Percentiles rank a stretch among this genome's conserved stretches.
phyloP scores from a whole-genome alignment of 1,140 invertebrate genomes.

The Frieseomelitta varia region DNA sequence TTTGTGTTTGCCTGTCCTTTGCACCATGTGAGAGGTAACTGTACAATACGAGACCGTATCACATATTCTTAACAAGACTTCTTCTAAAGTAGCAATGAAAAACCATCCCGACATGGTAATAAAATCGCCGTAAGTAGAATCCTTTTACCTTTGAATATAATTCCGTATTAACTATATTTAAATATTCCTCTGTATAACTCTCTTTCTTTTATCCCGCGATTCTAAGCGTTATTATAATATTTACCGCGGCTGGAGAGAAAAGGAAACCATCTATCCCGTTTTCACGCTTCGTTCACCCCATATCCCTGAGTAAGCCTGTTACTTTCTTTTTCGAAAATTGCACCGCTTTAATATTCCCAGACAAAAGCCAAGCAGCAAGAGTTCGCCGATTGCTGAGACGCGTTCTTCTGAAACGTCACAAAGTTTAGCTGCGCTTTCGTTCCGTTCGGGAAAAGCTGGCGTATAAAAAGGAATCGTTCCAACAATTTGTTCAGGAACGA shows the following conservation, averaged over 20 bases:
- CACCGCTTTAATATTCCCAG: constrained; percentile 1
- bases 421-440: not conserved
- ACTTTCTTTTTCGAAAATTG: constrained; percentile 8
- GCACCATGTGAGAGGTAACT: not conserved
- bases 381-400: not conserved
- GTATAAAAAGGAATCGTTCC: not conserved
- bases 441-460: not conserved
- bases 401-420: no score
- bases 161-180: not conserved
- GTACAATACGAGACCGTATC: not conserved
- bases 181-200: not conserved
- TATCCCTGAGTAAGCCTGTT: not conserved
- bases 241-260: not conserved
- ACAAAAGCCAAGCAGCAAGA: not conserved
- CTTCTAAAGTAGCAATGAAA: not conserved
- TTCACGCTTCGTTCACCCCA: not conserved
- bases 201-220: not conserved
- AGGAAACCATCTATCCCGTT: not conserved
- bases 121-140: not conserved
- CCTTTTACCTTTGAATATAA: not conserved
- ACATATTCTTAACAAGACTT: not conserved
- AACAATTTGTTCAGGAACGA: constrained; percentile 8
- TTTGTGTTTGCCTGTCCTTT: not conserved
- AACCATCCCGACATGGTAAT: not conserved
- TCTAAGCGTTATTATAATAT: not conserved